A percentile compares a stretch with the other conserved stretches of the same genome.
These are phyloP conservation scores for Lasioglossum morio DNA, from an alignment of 2,888 invertebrate genomes.

Conservation along the genomic window DNA sequence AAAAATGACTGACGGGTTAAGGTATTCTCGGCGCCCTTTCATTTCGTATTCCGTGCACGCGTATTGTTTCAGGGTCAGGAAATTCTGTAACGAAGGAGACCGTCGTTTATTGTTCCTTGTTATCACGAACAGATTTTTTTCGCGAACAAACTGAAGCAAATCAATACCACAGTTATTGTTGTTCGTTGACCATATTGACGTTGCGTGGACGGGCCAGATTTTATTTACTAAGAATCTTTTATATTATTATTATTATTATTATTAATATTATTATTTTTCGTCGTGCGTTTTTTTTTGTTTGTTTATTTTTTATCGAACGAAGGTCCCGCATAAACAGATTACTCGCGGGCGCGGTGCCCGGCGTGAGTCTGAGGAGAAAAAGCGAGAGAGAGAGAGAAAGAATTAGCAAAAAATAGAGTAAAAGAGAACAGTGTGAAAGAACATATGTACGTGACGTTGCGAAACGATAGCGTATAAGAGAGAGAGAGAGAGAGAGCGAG, in stretches of 20 bases:
- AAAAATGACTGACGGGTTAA: conserved; percentile 53
- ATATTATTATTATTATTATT: conserved; percentile 39
- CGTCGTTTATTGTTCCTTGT: conserved; percentile 46
- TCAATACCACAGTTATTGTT: conserved; percentile 30
- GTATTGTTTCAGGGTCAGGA: conserved; percentile 53
- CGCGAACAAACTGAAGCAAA: conserved; percentile 33
- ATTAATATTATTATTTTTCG: conserved; percentile 48
- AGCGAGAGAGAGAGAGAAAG: conserved; percentile 51
- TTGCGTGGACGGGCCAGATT: conserved; percentile 60
- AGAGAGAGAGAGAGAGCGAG: conserved; percentile 37
- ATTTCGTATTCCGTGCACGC: conserved; percentile 71
- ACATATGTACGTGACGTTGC: conserved; percentile 51
- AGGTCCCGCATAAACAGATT: conserved; percentile 62
- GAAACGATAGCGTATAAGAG: conserved; percentile 56
- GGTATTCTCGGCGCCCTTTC: conserved; percentile 72
- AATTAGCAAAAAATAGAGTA: conserved; percentile 32
- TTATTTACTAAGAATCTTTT: conserved; percentile 58
- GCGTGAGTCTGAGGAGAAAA: conserved; percentile 61
- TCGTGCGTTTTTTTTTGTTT: conserved; percentile 46
- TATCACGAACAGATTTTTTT: conserved; percentile 17
- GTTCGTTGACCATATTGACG: conserved; percentile 63
- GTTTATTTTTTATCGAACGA: conserved; percentile 55
- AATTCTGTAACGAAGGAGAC: conserved; percentile 37
- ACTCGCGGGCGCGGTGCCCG: conserved; percentile 66
- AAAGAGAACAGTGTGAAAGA: conserved; percentile 54